Base-by-base conservation (phyloP, 2,113 vertebrate genomes). In the Siniperca chuatsi region DNA sequence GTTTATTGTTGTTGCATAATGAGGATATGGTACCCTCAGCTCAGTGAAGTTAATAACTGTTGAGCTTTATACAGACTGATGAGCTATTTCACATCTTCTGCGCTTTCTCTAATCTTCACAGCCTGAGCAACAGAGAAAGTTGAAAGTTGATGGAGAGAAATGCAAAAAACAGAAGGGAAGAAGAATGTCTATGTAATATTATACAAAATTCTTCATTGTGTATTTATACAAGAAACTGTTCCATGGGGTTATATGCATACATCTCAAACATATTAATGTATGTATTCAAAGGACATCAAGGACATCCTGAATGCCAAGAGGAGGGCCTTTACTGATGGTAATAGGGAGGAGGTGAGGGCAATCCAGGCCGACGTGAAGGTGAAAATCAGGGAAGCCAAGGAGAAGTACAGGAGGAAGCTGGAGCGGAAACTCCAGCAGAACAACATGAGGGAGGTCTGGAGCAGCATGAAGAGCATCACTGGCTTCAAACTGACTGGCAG, bases 1-100 rank as follows among this genome's bases (percentile, higher is more conserved):
- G 70, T 67, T 61, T 7, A 11, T 8, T 62, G n/a, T 62, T 54
- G 70, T 37, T 77, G 52, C 68, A n/a, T 73, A 72, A 50, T 62
- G 29, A 75, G 58, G 18, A 66, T 42, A 58, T 48, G 18, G 25
- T 6, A 23, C 37, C 67, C 20, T 69, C 21, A 54, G 52, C 55
- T 81, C 61, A 48, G 46, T 18, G 29, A 20, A 64, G 21, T 66
- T 72, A 66, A 66, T n/a, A 20, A 48, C 42, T 73, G 10, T 11
- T 33, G 25, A 50, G 23, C 42, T 79, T 72, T 15, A 46, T 60
- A 60, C 40, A 1, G 42, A 13, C 18, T 23, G 12, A 67, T 16
- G 25, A 78, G 62, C 21, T 52, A 64, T 29, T 75, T 79, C 25
- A 66, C 52, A 61, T 71, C 21, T 48, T 58, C 50, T 57, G 37